Evolutionary conservation across 2,113 vertebrate species (phyloP), one percentile per base, ranked within the genome.

Genomic region (Megaceryle torquata): DNA sequence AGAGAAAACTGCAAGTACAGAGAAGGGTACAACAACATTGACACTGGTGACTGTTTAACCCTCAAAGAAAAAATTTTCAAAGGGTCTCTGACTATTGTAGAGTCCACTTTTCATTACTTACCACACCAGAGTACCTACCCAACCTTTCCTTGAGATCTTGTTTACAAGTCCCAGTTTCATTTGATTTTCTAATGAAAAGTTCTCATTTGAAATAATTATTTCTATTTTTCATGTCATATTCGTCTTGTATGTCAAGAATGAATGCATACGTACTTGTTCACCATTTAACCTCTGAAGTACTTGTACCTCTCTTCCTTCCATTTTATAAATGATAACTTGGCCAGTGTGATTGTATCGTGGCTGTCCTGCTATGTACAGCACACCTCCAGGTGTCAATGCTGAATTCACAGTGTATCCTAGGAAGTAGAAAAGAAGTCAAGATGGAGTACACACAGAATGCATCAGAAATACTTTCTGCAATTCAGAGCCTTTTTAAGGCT

Each of bases 321-420:
- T 98, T 57, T 92, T 98, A 70, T 99, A 99, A 89, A 99, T 91
- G 12, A 99, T 96, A 35, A 99, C 99, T 67, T 99, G 99, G 21
- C 99, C 99, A 1, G 98, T 99, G 86, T 99, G 99, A 97, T 99
- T 99, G 96, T 99, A 99, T 14, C 99, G 97, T 15, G 99, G 99
- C 16, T 99, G 99, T 17, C 99, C 99, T 21, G 99, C 97, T 91
- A 99, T 98, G 95, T 99, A 99, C 18, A 99, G 94, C 51, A 98
- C 97, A 3, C 98, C 98, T 33, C 97, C 96, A 37, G 96, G 92
- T 13, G 98, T 97, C 64, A 97, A 95, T 7, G 99, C 99, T 5
- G 99, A 99, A 97, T 98, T 98, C 12, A 99, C 99, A 28, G 98
- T 98, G 53, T 99, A 99, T 71, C 99, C 99, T 99, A 92, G 15